Conservation (phyloP, 2,797 vertebrate species). For the Choloepus didactylus region DNA sequence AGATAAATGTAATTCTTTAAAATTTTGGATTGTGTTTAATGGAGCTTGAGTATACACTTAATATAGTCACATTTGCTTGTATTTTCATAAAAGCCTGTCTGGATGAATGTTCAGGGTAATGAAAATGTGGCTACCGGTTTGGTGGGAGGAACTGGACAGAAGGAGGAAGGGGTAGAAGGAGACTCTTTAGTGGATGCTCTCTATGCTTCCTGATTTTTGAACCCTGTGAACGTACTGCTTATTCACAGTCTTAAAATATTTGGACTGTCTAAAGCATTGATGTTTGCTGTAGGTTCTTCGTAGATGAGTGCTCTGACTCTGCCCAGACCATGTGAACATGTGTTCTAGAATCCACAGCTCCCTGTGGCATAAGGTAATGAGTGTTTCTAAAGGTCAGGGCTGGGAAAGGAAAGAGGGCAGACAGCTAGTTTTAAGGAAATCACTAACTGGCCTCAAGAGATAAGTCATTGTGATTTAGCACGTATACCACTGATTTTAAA, state of each 20-base stretch:
- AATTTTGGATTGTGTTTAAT: slow-evolving; percentile 46
- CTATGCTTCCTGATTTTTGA: slow-evolving; percentile 32
- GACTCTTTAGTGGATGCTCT: neutral
- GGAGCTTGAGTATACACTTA: neutral
- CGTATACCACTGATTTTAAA: neutral
- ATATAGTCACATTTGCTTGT: neutral
- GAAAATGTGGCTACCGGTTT: neutral
- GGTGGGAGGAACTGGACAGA: neutral
- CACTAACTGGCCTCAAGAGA: slow-evolving; percentile 55
- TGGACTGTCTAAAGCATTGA: neutral
- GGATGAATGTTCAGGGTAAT: neutral
- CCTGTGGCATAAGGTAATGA: neutral
- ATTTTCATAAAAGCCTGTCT: neutral
- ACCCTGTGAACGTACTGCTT: neutral
- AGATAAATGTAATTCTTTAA: neutral
- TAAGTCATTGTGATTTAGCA: neutral
- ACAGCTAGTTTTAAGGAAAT: slow-evolving; percentile 67
- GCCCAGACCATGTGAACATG: neutral
- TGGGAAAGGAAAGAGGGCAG: neutral
- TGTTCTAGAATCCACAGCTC: neutral
- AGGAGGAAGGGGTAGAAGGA: neutral
- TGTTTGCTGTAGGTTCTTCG: neutral
- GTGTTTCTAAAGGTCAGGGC: neutral
- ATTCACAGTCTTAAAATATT: neutral
- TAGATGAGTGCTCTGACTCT: neutral